A percentile compares a stretch with the other conserved stretches of the same genome.
phyloP scores from a whole-genome alignment of 2,797 vertebrate species.

The Linurgus olivaceus region DNA sequence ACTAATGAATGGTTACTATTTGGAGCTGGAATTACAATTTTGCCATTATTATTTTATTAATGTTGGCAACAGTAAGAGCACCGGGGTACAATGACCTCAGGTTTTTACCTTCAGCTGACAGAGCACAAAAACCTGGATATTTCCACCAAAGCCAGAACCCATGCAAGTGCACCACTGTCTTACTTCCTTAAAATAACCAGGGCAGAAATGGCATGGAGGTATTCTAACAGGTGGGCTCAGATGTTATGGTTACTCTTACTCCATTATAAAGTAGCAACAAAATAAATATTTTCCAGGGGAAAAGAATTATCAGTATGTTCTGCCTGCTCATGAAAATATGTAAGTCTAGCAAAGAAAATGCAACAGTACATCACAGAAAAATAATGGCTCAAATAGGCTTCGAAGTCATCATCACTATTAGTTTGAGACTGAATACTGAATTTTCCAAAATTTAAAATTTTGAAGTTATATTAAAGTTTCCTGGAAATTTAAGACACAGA shows the following conservation, averaged over 20 bases:
- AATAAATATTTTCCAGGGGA: neutral
- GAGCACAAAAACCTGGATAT: neutral
- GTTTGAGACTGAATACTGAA: neutral
- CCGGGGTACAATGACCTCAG: neutral
- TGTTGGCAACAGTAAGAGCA: neutral
- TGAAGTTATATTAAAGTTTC: neutral
- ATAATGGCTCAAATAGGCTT: neutral
- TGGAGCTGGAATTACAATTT: neutral
- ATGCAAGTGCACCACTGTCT: neutral
- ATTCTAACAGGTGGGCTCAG: neutral
- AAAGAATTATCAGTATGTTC: neutral
- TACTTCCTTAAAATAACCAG: neutral
- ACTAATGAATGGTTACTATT: neutral
- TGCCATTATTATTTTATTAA: neutral
- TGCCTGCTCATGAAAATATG: neutral
- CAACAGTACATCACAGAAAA: neutral
- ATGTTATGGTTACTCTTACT: neutral
- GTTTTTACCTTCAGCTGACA: neutral
- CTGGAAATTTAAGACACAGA: slow-evolving; percentile 9
- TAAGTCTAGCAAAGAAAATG: neutral
- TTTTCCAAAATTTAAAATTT: neutral
- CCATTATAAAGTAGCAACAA: neutral
- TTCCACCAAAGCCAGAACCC: neutral
- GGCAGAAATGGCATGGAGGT: neutral
- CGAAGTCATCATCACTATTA: neutral